Percentiles rank a stretch among this genome's conserved stretches.
Evolutionary conservation across 1,140 invertebrate species (phyloP).

Genomic region (Gryllus bimaculatus): DNA sequence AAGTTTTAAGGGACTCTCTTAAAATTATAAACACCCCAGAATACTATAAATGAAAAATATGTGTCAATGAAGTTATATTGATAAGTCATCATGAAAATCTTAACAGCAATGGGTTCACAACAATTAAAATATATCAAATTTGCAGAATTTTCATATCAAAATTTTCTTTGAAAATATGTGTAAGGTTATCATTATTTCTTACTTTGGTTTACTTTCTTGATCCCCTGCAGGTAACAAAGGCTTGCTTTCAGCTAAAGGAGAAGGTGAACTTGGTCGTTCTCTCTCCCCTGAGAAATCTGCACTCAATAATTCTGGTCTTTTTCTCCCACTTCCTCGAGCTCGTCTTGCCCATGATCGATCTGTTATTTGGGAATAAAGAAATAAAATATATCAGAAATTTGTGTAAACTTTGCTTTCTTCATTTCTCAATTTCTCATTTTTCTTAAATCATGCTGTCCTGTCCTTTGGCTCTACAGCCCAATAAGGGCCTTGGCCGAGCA

Average conservation of each 20-base stretch:
- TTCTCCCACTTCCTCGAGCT: slow-evolving; percentile 53
- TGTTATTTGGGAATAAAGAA: slow-evolving; percentile 27
- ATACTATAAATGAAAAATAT: too few relatives aligned
- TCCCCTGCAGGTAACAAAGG: slow-evolving; percentile 36
- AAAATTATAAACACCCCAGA: too few relatives aligned
- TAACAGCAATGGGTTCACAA: too few relatives aligned
- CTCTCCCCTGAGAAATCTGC: slow-evolving; percentile 59
- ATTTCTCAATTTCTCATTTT: not conserved
- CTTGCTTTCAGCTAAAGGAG: slow-evolving; percentile 45
- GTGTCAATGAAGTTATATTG: too few relatives aligned
- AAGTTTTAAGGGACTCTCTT: too few relatives aligned
- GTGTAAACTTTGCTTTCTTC: not conserved
- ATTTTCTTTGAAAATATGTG: too few relatives aligned
- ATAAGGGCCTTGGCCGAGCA: too few relatives aligned
- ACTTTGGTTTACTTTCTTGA: slow-evolving; percentile 42
- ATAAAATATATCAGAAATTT: not conserved
- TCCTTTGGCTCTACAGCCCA: too few relatives aligned
- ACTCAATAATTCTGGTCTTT: slow-evolving; percentile 56
- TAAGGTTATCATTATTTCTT: slow-evolving; percentile 10
- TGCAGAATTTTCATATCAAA: too few relatives aligned
- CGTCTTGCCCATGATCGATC: slow-evolving; percentile 81
- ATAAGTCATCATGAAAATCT: too few relatives aligned
- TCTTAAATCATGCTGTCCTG: not conserved
- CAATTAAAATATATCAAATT: too few relatives aligned
- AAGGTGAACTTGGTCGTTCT: slow-evolving; percentile 63